Evolutionary conservation across 2,113 vertebrate genomes (phyloP).

Genomic region (Apodemus speciosus): DNA sequence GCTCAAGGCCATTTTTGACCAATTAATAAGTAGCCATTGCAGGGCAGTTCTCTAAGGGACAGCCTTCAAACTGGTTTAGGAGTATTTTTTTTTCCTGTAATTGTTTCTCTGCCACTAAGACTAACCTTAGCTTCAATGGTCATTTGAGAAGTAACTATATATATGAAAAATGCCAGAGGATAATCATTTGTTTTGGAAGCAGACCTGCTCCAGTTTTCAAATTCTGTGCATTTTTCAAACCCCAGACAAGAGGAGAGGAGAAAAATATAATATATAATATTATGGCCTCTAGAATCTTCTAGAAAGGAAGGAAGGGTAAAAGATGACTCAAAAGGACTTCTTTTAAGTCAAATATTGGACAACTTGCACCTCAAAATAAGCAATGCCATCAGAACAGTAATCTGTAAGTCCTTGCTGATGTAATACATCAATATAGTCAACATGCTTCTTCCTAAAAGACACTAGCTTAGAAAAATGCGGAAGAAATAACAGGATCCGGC

Average conservation of each 20-base stretch:
- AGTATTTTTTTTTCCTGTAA: background rate
- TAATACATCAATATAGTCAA: background rate
- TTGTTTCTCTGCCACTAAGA: background rate
- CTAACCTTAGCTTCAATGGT: background rate
- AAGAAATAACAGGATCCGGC: background rate
- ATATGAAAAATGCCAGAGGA: background rate
- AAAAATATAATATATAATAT: background rate
- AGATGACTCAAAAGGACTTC: background rate
- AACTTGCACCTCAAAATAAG: background rate
- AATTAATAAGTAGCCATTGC: background rate
- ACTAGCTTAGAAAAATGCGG: background rate
- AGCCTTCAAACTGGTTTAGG: background rate
- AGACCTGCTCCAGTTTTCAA: slow-evolving; percentile 15
- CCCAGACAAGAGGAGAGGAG: background rate
- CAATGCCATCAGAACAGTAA: background rate
- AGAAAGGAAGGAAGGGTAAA: background rate
- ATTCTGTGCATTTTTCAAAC: background rate
- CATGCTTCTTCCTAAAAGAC: slow-evolving; percentile 7
- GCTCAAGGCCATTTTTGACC: background rate
- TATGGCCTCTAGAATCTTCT: background rate
- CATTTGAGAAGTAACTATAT: slow-evolving; percentile 30
- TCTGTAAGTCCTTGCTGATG: slow-evolving; percentile 1
- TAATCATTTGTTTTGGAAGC: slow-evolving; percentile 2
- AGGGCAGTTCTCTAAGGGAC: background rate
- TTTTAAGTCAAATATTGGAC: background rate